Conservation (phyloP, 2,888 invertebrate species). For the Chalcis sispes region DNA sequence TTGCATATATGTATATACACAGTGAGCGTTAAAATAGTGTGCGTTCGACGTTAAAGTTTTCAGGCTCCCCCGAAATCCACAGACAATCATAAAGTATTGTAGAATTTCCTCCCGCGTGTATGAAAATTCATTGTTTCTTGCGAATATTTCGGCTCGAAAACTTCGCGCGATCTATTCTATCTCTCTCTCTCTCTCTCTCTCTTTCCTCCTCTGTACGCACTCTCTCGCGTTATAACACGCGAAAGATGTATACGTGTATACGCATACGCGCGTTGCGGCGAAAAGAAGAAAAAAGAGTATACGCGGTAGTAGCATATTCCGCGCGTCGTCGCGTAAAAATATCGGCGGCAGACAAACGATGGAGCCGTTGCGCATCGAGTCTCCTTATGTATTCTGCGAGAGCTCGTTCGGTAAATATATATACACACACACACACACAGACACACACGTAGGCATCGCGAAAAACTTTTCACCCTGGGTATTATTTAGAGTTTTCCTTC, state of each 20-base stretch:
- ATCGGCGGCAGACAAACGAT: slow-evolving; percentile 9
- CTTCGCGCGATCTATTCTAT: too few species aligned
- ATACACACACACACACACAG: background rate
- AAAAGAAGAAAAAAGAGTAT: background rate
- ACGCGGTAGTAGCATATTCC: too few species aligned
- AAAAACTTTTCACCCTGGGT: slow-evolving; percentile 35
- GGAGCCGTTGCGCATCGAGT: background rate
- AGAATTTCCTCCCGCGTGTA: slow-evolving; percentile 21
- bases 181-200: too few species aligned
- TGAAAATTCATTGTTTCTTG: slow-evolving; percentile 50
- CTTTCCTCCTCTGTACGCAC: too few species aligned
- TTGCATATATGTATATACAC: too few species aligned
- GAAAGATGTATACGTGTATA: too few species aligned
- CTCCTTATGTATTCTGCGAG: slow-evolving; percentile 35
- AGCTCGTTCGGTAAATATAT: background rate
- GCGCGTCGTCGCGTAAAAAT: too few species aligned
- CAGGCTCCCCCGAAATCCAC: background rate
- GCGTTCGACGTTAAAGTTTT: slow-evolving; percentile 21
- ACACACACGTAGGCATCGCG: background rate
- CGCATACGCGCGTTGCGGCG: background rate
- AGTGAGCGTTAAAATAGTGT: too few species aligned
- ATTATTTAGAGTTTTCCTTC: slow-evolving; percentile 39
- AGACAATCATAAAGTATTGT: slow-evolving; percentile 31
- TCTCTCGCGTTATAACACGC: too few species aligned
- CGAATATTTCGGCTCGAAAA: slow-evolving; percentile 42